A percentile compares a stretch with the other conserved stretches of the same genome.
These are phyloP conservation scores for Parnassius mnemosyne DNA, from an alignment of 2,888 invertebrate species.

Conservation along the genomic window DNA sequence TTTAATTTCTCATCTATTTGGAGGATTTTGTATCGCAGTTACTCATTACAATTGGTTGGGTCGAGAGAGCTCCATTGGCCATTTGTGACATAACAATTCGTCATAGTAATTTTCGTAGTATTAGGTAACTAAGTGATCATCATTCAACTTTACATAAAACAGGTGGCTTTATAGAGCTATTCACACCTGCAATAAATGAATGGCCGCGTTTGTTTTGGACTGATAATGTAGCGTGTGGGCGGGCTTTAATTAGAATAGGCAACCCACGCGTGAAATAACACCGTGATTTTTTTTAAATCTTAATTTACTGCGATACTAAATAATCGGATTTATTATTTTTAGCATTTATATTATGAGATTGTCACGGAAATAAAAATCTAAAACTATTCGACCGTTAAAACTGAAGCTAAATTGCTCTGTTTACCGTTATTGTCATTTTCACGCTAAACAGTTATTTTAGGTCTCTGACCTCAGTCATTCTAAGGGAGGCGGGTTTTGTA, in stretches of 20 bases:
- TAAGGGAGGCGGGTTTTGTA: background rate
- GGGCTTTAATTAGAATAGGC: slow-evolving; percentile 9
- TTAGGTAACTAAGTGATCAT: too few species aligned
- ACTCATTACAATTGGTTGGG: too few species aligned
- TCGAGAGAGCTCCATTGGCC: too few species aligned
- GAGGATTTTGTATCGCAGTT: too few species aligned
- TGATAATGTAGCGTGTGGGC: slow-evolving; percentile 5
- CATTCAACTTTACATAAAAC: background rate
- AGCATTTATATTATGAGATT: too few species aligned
- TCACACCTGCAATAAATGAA: background rate
- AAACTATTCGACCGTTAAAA: background rate
- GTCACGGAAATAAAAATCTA: too few species aligned
- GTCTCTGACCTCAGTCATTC: background rate
- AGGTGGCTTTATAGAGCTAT: background rate
- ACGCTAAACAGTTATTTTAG: background rate
- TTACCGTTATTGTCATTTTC: slow-evolving; percentile 1
- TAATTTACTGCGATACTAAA: slow-evolving; percentile 3
- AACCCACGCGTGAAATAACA: slow-evolving; percentile 13
- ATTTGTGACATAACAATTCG: too few species aligned
- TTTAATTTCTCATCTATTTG: too few species aligned
- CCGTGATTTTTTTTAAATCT: slow-evolving; percentile 5
- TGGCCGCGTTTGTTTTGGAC: slow-evolving; percentile 5
- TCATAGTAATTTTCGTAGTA: too few species aligned
- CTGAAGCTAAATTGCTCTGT: background rate
- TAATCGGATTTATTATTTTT: too few species aligned